phyloP scores from a whole-genome alignment of 2,113 vertebrate genomes.

The Furnarius figulus region DNA sequence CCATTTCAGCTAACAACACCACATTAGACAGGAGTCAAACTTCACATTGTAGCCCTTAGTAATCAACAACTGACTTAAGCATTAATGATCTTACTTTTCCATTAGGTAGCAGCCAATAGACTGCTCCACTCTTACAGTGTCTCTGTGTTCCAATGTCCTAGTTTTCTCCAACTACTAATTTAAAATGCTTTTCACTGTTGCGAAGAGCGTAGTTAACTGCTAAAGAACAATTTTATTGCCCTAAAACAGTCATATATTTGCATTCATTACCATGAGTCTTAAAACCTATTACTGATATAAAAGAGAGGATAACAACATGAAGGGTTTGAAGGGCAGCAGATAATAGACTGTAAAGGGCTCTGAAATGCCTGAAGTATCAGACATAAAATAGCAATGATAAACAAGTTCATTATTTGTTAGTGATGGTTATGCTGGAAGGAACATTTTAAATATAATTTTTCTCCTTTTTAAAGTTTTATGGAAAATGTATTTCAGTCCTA shows the following conservation, averaged over 20 bases:
- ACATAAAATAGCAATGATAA: conserved; percentile 51
- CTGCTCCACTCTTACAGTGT: neutral
- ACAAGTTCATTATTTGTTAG: conserved; percentile 49
- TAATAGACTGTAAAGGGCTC: conserved; percentile 37
- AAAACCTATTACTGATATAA: conserved; percentile 62
- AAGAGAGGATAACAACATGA: conserved; percentile 58
- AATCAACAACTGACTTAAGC: neutral
- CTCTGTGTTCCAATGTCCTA: conserved; percentile 42
- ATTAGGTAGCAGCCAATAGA: conserved; percentile 43
- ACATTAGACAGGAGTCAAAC: neutral
- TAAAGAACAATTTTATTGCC: conserved; percentile 59
- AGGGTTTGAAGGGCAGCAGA: conserved; percentile 59
- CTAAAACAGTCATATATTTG: conserved; percentile 65
- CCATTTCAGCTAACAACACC: neutral
- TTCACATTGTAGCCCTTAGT: neutral
- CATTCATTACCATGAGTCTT: conserved; percentile 66
- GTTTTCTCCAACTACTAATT: conserved; percentile 60
- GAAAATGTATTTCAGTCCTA: conserved; percentile 30
- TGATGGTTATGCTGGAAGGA: neutral
- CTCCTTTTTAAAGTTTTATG: conserved; percentile 48
- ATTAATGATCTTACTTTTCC: conserved; percentile 27
- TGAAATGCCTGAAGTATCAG: conserved; percentile 48
- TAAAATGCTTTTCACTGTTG: conserved; percentile 53
- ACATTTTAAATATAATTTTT: conserved; percentile 31
- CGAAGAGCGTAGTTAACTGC: conserved; percentile 24